These are phyloP conservation scores for Diabrotica balteata DNA, from an alignment of 2,888 invertebrate species.

Conservation along the genomic window DNA sequence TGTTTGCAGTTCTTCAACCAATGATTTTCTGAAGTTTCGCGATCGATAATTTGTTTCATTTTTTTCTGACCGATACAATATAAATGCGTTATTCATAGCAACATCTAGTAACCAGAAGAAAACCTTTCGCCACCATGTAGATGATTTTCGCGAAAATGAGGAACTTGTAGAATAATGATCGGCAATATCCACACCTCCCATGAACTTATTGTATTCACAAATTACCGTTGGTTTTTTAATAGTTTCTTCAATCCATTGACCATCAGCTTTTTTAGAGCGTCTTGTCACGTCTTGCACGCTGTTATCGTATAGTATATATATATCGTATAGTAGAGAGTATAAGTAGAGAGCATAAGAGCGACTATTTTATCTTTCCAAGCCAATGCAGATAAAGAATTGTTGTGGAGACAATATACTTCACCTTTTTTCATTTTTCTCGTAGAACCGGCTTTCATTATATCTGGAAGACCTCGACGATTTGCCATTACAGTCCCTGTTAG, in stretches of 20 bases:
- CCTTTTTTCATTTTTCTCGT: no score
- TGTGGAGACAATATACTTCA: neutral
- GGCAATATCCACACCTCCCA: no score
- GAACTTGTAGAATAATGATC: no score
- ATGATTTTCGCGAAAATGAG: neutral
- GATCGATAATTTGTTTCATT: neutral
- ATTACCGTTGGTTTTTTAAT: neutral
- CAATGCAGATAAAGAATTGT: neutral
- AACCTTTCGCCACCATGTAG: neutral
- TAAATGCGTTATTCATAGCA: slow-evolving; percentile 2
- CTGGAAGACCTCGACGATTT: neutral
- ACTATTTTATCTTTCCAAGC: neutral
- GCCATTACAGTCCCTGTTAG: slow-evolving; percentile 1
- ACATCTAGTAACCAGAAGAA: slow-evolving; percentile 2
- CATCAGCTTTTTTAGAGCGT: neutral
- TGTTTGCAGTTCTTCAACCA: neutral
- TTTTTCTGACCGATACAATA: neutral
- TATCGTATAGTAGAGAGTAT: no score
- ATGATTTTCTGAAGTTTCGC: neutral
- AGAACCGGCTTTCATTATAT: neutral
- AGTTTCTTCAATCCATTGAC: neutral
- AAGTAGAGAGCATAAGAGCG: neutral
- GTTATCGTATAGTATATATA: neutral
- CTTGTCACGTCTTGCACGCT: neutral
- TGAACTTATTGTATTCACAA: no score